Percentiles rank a stretch among this genome's conserved stretches.
Evolutionary conservation across 2,888 invertebrate species (phyloP).

Genomic region (Thyatira batis): DNA sequence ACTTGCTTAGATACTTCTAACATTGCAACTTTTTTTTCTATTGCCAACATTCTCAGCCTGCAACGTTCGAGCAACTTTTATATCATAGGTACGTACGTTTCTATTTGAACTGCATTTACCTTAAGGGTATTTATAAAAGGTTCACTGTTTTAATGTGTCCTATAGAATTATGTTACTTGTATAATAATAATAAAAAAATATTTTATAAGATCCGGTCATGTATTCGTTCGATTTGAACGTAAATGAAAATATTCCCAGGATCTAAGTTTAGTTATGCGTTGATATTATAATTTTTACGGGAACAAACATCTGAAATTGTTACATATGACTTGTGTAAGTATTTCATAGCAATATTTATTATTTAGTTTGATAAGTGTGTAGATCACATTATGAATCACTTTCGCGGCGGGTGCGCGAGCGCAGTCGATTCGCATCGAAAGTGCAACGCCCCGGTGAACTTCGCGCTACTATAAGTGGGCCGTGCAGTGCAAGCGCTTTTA

Average conservation of each 20-base stretch:
- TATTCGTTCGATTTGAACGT: too few relatives aligned
- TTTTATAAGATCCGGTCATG: too few relatives aligned
- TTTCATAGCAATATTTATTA: slow-evolving; percentile 31
- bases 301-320: slow-evolving; percentile 1
- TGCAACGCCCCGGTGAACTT: slow-evolving; percentile 79
- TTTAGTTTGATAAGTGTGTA: slow-evolving; percentile 30
- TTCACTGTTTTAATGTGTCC: slow-evolving; percentile 1
- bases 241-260: too few relatives aligned
- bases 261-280: too few relatives aligned
- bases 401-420: slow-evolving; percentile 59
- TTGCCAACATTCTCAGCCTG: slow-evolving; percentile 70
- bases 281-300: too few relatives aligned
- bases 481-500: slow-evolving; percentile 30
- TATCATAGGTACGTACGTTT: slow-evolving; percentile 14
- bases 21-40: slow-evolving; percentile 76
- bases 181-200: too few relatives aligned
- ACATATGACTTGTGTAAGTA: neutral
- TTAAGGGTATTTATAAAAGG: neutral
- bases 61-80: slow-evolving; percentile 49
- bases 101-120: neutral
- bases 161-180: too few relatives aligned
- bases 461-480: slow-evolving; percentile 64
- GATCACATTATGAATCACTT: slow-evolving; percentile 67
- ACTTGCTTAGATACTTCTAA: slow-evolving; percentile 79
- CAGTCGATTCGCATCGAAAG: slow-evolving; percentile 64